phyloP scores from a whole-genome alignment of 2,797 vertebrate genomes.

The Parauchenoglanis ngamensis region DNA sequence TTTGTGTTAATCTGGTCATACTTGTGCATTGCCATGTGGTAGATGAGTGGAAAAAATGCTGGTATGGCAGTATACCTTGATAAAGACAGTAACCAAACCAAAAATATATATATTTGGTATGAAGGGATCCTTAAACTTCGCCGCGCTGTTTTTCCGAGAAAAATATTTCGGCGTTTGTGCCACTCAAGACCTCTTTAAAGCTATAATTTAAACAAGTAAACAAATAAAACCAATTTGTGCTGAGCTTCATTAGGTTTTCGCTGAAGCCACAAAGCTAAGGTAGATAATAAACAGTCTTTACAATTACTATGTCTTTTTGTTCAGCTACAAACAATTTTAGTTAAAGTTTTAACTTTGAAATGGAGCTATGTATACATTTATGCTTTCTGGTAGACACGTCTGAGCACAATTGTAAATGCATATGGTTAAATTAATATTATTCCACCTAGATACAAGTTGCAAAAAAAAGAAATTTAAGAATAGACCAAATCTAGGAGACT shows the following conservation, averaged over 20 bases:
- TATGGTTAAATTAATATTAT: not conserved
- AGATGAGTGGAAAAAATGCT: not conserved
- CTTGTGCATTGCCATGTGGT: not conserved
- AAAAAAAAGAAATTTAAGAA: not conserved
- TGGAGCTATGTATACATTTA: not conserved
- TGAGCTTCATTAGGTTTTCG: not conserved
- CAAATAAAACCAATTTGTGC: not conserved
- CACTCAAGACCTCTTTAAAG: not conserved
- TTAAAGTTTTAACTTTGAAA: not conserved
- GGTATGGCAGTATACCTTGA: not conserved
- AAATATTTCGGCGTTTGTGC: no score
- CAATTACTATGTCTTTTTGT: not conserved
- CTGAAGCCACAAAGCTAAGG: not conserved
- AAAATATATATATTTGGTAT: not conserved
- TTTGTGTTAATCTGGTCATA: not conserved
- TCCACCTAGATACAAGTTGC: not conserved
- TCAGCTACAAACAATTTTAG: not conserved
- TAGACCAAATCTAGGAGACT: not conserved
- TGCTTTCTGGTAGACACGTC: not conserved
- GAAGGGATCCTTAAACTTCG: not conserved
- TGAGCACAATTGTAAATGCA: not conserved
- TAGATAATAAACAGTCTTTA: not conserved
- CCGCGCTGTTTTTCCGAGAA: not conserved
- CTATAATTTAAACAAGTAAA: not conserved
- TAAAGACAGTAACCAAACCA: not conserved